These are phyloP conservation scores for Chelonia mydas DNA, from an alignment of 2,797 vertebrate genomes.

Conservation along the genomic window DNA sequence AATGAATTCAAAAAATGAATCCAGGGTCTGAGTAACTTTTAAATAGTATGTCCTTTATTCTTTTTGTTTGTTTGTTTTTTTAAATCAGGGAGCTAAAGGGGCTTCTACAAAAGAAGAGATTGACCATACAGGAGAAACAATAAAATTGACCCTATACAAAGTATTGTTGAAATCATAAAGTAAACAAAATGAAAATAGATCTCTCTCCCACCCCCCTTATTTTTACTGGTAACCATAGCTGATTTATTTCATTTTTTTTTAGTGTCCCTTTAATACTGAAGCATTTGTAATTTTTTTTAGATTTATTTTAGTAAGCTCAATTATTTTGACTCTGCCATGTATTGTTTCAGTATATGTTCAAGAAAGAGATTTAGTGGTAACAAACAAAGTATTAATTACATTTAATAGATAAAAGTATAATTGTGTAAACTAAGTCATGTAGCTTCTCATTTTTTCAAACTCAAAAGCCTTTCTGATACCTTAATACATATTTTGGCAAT, in stretches of 20 bases:
- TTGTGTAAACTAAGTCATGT: not conserved
- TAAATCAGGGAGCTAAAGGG: too few relatives aligned
- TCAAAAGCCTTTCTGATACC: not conserved
- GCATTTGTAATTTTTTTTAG: not conserved
- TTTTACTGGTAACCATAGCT: not conserved
- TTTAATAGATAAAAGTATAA: not conserved
- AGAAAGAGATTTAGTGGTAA: not conserved
- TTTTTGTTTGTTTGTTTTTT: too few relatives aligned
- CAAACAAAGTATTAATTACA: not conserved
- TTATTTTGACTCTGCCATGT: not conserved
- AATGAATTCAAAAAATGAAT: too few relatives aligned
- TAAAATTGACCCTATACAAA: not conserved
- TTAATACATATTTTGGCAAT: not conserved
- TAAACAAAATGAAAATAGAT: not conserved
- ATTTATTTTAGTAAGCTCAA: not conserved
- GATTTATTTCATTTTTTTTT: too few relatives aligned
- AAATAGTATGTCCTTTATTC: not conserved
- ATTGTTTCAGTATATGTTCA: too few relatives aligned
- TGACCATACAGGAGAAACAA: not conserved
- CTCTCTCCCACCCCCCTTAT: too few relatives aligned
- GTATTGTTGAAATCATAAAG: not conserved
- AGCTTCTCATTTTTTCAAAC: not conserved
- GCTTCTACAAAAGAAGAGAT: not conserved
- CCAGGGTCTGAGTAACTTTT: too few relatives aligned
- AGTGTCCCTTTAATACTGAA: too few relatives aligned